phyloP scores from a whole-genome alignment of 2,113 vertebrate genomes.

The Carlito syrichta region DNA sequence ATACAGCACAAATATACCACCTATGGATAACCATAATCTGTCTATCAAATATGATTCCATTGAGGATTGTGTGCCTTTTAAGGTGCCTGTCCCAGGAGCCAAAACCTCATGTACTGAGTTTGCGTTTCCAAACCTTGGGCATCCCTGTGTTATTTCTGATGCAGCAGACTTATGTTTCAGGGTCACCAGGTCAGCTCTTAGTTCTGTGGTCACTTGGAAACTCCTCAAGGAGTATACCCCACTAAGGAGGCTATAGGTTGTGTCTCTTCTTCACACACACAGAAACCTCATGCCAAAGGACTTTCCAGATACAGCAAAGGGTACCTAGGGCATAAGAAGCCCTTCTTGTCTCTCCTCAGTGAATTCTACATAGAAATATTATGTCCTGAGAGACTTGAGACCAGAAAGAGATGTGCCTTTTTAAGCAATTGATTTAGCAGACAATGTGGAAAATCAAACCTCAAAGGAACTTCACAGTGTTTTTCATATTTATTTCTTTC shows the following conservation, averaged over 20 bases:
- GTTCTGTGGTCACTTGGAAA: background rate
- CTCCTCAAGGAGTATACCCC: background rate
- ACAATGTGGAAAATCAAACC: background rate
- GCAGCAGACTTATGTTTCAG: background rate
- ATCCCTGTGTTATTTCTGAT: background rate
- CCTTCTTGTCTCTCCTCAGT: background rate
- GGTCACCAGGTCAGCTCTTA: rapidly evolving
- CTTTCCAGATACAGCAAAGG: background rate
- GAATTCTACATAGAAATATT: background rate
- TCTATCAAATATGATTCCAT: background rate
- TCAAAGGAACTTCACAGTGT: background rate
- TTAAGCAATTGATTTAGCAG: background rate
- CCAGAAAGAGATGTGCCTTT: background rate
- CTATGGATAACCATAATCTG: too few species aligned
- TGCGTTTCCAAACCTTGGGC: background rate
- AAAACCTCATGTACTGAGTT: background rate
- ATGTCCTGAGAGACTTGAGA: background rate
- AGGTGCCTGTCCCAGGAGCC: rapidly evolving
- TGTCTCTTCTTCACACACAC: background rate
- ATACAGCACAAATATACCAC: background rate
- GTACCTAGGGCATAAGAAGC: background rate
- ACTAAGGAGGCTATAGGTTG: rapidly evolving
- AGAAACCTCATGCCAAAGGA: rapidly evolving
- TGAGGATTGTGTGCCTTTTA: background rate
- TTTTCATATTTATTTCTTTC: slow-evolving; percentile 19